These are phyloP conservation scores for Napeogenes inachia DNA, from an alignment of 2,888 invertebrate species.

Conservation along the genomic window DNA sequence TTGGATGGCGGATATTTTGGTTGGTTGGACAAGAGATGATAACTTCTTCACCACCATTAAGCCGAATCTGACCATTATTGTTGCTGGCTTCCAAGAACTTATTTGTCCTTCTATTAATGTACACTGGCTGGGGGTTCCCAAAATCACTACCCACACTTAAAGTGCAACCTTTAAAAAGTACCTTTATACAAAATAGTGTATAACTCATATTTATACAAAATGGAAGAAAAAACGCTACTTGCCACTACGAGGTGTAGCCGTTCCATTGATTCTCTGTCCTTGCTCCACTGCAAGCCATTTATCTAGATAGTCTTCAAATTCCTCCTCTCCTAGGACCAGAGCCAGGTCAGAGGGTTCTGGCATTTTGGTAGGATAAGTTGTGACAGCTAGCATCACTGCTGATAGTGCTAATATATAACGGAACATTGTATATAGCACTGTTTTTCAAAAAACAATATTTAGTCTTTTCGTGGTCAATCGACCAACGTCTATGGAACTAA, in stretches of 20 bases:
- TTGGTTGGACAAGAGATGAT: conserved; percentile 55
- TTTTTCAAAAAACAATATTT: background rate
- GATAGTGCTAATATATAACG: conserved; percentile 30
- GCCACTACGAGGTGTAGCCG: conserved; percentile 46
- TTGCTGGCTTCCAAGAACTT: conserved; percentile 50
- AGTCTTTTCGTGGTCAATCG: background rate
- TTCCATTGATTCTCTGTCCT: conserved; percentile 41
- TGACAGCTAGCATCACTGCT: conserved; percentile 37
- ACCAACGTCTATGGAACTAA: conserved; percentile 7
- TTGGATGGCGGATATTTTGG: conserved; percentile 52
- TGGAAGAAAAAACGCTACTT: conserved; percentile 23
- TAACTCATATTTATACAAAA: background rate
- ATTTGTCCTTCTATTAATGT: conserved; percentile 56
- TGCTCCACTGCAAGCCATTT: conserved; percentile 58
- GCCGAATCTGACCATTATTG: conserved; percentile 50
- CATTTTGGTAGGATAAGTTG: conserved; percentile 37
- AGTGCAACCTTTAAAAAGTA: conserved; percentile 51
- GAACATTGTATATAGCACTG: conserved; percentile 21
- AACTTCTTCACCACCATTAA: conserved; percentile 52
- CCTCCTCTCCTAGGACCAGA: conserved; percentile 58
- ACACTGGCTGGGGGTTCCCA: conserved; percentile 78
- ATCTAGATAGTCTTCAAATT: conserved; percentile 69
- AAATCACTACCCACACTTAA: conserved; percentile 70
- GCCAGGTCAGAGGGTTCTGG: conserved; percentile 60
- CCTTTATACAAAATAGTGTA: background rate